A percentile compares a stretch with the other conserved stretches of the same genome.
phyloP scores from a whole-genome alignment of 2,113 vertebrate genomes.

The Aleadryas rufinucha region DNA sequence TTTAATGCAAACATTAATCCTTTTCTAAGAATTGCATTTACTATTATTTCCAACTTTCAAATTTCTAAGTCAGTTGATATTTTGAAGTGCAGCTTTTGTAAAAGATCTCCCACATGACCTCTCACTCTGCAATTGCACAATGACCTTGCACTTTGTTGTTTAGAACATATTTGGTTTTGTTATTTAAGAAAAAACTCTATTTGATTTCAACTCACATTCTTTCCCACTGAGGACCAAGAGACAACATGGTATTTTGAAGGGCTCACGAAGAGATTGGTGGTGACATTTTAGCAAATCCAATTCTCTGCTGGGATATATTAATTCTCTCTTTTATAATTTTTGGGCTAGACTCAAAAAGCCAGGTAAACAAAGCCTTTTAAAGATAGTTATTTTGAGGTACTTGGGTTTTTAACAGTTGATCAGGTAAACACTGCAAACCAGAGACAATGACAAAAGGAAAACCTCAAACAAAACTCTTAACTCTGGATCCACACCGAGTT shows the following conservation, averaged over 20 bases:
- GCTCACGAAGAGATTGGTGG: conserved; percentile 1
- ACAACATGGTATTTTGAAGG: background rate
- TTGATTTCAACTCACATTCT: background rate
- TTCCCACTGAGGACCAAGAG: background rate
- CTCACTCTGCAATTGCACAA: background rate
- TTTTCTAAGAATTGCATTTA: background rate
- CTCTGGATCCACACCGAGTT: background rate
- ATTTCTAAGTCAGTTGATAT: background rate
- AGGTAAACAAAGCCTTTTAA: background rate
- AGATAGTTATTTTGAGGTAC: background rate
- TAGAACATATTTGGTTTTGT: background rate
- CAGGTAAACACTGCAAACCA: background rate
- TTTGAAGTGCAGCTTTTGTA: background rate
- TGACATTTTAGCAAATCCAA: background rate
- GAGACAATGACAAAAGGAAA: background rate
- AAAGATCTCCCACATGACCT: background rate
- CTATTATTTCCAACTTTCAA: background rate
- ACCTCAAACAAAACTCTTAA: background rate
- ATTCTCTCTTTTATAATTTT: background rate
- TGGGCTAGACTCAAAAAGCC: background rate
- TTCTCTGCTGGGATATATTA: background rate
- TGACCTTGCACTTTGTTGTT: background rate
- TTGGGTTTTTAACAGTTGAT: background rate
- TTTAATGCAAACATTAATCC: background rate
- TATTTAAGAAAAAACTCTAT: background rate